phyloP scores from a whole-genome alignment of 2,888 invertebrate species.

The Rhagonycha fulva region DNA sequence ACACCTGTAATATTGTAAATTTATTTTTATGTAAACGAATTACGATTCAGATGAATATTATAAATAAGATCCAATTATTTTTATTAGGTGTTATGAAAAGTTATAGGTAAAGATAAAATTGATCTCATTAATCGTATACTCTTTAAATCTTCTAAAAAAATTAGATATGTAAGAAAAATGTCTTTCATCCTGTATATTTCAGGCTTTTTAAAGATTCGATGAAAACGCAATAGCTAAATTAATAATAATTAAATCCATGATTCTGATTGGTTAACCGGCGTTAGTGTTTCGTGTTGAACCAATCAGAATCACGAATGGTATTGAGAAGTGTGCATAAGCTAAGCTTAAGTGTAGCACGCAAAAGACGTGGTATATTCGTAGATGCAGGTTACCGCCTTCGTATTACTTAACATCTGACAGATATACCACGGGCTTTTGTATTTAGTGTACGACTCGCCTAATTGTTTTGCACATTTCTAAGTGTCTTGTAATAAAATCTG shows the following conservation, averaged over 20 bases:
- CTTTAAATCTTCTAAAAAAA: not conserved
- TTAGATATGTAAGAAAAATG: not conserved
- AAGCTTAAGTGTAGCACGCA: not conserved
- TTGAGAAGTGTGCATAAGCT: no score
- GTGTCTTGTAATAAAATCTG: not conserved
- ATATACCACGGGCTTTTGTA: not conserved
- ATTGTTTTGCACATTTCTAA: not conserved
- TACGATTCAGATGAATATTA: not conserved
- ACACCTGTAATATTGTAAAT: not conserved
- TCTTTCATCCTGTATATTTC: not conserved
- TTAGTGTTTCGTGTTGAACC: no score
- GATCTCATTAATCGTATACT: not conserved
- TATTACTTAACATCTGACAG: not conserved
- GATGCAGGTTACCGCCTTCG: not conserved
- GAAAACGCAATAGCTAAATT: not conserved
- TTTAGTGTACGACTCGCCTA: not conserved
- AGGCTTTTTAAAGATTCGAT: not conserved
- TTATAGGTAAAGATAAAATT: not conserved
- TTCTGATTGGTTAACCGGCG: no score
- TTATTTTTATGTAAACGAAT: not conserved
- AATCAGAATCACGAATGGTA: no score
- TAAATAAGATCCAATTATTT: not conserved
- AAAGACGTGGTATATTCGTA: not conserved
- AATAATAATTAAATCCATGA: no score
- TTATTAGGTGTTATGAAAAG: not conserved